A percentile compares a stretch with the other conserved stretches of the same genome.
phyloP scores from a whole-genome alignment of 2,888 invertebrate genomes.

The Tigriopus californicus region DNA sequence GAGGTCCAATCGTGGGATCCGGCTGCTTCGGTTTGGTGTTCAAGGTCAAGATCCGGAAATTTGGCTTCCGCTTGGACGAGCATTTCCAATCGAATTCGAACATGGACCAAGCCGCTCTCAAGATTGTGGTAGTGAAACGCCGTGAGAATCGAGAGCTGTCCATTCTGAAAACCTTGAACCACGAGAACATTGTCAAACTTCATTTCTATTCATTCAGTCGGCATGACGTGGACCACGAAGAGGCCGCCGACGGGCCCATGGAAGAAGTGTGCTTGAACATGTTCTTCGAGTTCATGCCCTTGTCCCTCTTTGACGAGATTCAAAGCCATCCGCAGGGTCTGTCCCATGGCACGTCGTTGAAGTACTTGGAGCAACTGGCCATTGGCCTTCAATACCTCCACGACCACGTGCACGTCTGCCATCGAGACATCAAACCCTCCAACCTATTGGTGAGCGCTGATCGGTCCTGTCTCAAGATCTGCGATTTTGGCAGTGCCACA shows the following conservation, averaged over 20 bases:
- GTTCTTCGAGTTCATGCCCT: background rate
- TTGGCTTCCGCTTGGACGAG: no score
- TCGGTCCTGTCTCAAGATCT: background rate
- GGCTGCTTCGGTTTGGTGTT: no score
- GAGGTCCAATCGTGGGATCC: no score
- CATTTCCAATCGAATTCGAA: no score
- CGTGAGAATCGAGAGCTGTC: background rate
- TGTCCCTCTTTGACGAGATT: background rate
- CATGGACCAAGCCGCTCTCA: background rate
- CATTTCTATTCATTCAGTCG: background rate
- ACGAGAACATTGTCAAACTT: slow-evolving; percentile 2
- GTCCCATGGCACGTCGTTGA: background rate
- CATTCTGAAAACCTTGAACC: slow-evolving; percentile 4
- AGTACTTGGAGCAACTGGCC: background rate
- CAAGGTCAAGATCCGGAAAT: no score
- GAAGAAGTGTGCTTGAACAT: background rate
- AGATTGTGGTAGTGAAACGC: background rate
- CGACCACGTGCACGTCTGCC: background rate
- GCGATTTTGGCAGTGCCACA: slow-evolving; percentile 8
- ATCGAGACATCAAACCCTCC: slow-evolving; percentile 8
- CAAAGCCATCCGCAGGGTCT: background rate
- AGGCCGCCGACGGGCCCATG: background rate
- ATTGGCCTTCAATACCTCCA: no score
- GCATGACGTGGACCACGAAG: background rate
- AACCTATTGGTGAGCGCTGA: background rate